Evolutionary conservation across 2,888 invertebrate genomes (phyloP), one percentile per base, ranked within the genome.

Genomic region (Eupithecia subumbrata): DNA sequence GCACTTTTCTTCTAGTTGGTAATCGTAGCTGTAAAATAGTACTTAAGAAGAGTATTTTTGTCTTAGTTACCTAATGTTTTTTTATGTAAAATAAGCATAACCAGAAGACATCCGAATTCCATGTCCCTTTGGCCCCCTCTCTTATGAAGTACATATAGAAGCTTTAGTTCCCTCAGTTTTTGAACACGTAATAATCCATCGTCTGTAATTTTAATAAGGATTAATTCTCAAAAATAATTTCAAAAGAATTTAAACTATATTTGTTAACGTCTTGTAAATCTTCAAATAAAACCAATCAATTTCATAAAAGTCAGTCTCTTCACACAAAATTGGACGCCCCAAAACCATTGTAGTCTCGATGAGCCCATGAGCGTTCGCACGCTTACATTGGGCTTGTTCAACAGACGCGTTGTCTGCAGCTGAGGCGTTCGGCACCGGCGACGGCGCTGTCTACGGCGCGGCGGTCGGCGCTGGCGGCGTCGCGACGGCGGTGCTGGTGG

Each of bases 401-500:
- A 91, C 94, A 95, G 95, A 91, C 52, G 82, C 86, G 74, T 79
- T 95, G 82, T 93, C 93, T 76, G 88, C 91, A 87, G 92, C 92
- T 75, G 95, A 95, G 82, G 89, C 91, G 82, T 93, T 93, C 83
- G 91, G 89, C 0, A 73, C 87, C 4, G 82, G 78, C 30, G 84
- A 85, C 0, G 87, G 88, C 5, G 90, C 88, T 0, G 90, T 91
- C 78, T 80, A 87, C 72, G 88, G 89, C 0, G 92, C 91, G 5
- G 88, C 87, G 0, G 91, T 93, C 0, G 95, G 95, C 9, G 95
- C 96, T n/a, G 96, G 96, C 80, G 96, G 96, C 71, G 94, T 96
- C 18, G 94, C 96, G 76, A 96, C 97, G 1, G 96, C 96, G 0
- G 79, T 97, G 16, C 90, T 97, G 40, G 97, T 96, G 1, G 91